Evolutionary conservation across 1,140 invertebrate genomes (phyloP), one percentile per base, ranked within the genome.

Genomic region (Drosophila equinoxialis): DNA sequence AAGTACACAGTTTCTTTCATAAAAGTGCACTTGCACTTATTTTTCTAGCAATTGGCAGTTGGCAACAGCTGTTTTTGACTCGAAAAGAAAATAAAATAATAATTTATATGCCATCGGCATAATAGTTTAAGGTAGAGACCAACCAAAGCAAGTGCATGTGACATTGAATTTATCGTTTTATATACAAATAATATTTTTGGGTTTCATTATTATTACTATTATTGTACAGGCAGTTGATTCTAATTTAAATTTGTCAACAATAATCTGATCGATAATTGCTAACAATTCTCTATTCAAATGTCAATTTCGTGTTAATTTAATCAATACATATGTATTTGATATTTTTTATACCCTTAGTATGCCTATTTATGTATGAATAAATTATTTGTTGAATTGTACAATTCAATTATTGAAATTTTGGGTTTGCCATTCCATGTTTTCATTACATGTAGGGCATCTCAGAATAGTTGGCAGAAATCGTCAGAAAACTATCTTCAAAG

Each of bases 91-190:
- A 20, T 23, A 20, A 51, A 51, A 51, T 8, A 51, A 51, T 23
- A 23, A 51, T 39, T 60, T 35, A 39, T 60, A 23, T 60, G 35
- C 17, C 35, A 35, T 14, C 33, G 45, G 45, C 45, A 51, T 51
- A 51, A 51, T 51, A 20, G 8, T 20, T 4, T n/a, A 11, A 39
- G 26, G 55, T 14, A 17, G 57, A 20, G 14, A 39, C 35, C 8
- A 37, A 39, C 35, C 8, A 37, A 20, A 20, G 2, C 33, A 48
- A 73, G 48, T 42, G 61, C 13, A 33, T 51, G 45, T 73, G 70
- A 61, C 77, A 79, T 79, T 79, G 77, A 71, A 71, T 71, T 65
- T 48, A 59, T 66, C 74, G 74, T 64, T 64, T 57, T 23, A 10
- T 48, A 20, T 26, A 26, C 23, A 26, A 6, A 10, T 11, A 37